Conservation (phyloP, 2,797 vertebrate genomes). For the Nannoperca australis region DNA sequence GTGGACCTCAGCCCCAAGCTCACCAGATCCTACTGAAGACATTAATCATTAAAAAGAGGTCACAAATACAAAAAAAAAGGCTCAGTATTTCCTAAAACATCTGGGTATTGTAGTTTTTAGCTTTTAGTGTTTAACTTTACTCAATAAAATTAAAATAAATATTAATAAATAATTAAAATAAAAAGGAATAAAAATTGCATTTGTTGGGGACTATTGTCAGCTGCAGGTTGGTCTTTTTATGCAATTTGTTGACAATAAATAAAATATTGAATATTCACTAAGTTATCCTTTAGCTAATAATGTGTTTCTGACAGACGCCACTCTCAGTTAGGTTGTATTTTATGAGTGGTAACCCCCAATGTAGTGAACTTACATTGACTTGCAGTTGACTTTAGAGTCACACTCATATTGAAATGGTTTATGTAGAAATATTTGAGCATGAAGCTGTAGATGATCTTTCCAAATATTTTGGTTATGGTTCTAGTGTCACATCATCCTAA, state of each 20-base stretch:
- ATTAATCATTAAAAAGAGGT: neutral
- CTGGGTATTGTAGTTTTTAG: neutral
- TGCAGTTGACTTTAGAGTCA: neutral
- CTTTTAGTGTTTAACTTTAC: neutral
- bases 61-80: neutral
- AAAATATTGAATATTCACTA: neutral
- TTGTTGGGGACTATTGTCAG: neutral
- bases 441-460: neutral
- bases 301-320: neutral
- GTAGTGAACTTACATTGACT: neutral
- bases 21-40: neutral
- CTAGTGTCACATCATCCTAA: neutral
- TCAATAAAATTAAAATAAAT: too few relatives aligned
- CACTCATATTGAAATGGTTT: neutral
- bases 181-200: neutral
- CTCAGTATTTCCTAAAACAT: neutral
- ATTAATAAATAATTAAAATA: too few relatives aligned
- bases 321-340: neutral
- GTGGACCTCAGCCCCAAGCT: neutral
- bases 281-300: conserved; percentile 1
- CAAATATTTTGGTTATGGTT: neutral
- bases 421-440: neutral
- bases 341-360: neutral
- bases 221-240: neutral
- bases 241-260: neutral